These are phyloP conservation scores for Platichthys stellatus DNA, from an alignment of 2,113 vertebrate species.

Conservation along the genomic window DNA sequence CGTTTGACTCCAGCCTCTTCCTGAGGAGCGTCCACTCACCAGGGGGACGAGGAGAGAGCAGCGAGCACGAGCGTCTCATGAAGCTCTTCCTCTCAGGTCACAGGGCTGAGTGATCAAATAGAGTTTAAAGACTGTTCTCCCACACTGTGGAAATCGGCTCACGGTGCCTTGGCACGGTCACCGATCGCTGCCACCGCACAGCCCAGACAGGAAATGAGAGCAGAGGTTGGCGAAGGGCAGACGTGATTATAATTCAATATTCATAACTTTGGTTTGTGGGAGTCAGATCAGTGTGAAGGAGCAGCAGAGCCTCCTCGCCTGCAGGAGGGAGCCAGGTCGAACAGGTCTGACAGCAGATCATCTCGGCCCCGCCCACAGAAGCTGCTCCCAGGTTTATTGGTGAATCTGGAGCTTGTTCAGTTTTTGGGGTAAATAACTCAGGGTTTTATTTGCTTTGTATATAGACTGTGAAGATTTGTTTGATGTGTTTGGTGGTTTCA, in stretches of 20 bases:
- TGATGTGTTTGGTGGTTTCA: no score
- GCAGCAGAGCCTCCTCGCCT: no score
- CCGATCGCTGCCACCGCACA: background rate
- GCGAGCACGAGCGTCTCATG: conserved; percentile 29
- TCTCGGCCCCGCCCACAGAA: no score
- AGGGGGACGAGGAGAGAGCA: conserved; percentile 20
- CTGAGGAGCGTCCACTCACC: no score
- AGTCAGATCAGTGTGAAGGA: no score
- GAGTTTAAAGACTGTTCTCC: background rate
- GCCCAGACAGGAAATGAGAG: conserved; percentile 35
- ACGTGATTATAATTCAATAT: conserved; percentile 36
- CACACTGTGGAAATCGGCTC: conserved; percentile 30
- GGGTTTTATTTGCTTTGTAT: no score
- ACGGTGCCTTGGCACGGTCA: conserved; percentile 24
- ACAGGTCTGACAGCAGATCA: no score
- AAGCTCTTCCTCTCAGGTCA: conserved; percentile 45
- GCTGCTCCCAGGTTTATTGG: no score
- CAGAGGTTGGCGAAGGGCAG: conserved; percentile 12
- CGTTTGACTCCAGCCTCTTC: conserved; percentile 17
- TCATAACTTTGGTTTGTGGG: conserved; percentile 4
- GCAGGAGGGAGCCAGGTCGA: no score
- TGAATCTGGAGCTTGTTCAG: no score
- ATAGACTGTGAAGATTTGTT: no score
- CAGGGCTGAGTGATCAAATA: conserved; percentile 5
- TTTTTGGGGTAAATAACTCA: no score